Conservation (phyloP, 2,797 vertebrate species). For the Malacoctenus gilli region DNA sequence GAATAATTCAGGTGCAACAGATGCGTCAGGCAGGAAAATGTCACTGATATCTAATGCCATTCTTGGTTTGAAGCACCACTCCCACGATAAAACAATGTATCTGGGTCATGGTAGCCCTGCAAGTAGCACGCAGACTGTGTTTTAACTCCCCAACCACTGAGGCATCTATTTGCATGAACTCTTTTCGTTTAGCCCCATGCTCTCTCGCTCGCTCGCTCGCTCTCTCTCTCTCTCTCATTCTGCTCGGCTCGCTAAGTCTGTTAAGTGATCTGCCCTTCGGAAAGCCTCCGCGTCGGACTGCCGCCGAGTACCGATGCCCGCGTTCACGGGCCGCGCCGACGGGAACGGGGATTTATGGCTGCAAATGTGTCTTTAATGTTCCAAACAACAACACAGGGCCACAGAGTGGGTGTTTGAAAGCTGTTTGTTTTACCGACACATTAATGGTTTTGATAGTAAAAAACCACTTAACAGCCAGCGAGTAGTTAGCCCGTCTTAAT, state of each 20-base stretch:
- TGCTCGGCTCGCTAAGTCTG: conserved; percentile 25
- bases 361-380: conserved; percentile 48
- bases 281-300: conserved; percentile 37
- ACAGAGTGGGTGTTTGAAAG: conserved; percentile 37
- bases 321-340: conserved; percentile 22
- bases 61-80: conserved; percentile 64
- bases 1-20: conserved; percentile 79
- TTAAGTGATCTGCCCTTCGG: conserved; percentile 64
- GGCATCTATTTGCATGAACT: conserved; percentile 63
- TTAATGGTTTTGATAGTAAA: conserved; percentile 54
- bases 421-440: conserved; percentile 50
- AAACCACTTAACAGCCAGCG: conserved; percentile 58
- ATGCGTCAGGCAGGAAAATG: conserved; percentile 71
- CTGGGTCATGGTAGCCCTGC: conserved; percentile 73
- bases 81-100: conserved; percentile 69
- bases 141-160: conserved; percentile 58
- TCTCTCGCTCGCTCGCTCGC: conserved; percentile 19
- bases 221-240: conserved; percentile 12
- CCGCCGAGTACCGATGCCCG: conserved; percentile 39
- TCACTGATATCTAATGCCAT: conserved; percentile 72
- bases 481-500: conserved; percentile 57
- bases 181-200: conserved; percentile 50
- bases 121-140: conserved; percentile 60
- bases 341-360: conserved; percentile 48
- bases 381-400: conserved; percentile 37